Evolutionary conservation across 2,888 invertebrate genomes (phyloP), one percentile per base, ranked within the genome.

Genomic region (Kuschelorhynchus macadamiae): DNA sequence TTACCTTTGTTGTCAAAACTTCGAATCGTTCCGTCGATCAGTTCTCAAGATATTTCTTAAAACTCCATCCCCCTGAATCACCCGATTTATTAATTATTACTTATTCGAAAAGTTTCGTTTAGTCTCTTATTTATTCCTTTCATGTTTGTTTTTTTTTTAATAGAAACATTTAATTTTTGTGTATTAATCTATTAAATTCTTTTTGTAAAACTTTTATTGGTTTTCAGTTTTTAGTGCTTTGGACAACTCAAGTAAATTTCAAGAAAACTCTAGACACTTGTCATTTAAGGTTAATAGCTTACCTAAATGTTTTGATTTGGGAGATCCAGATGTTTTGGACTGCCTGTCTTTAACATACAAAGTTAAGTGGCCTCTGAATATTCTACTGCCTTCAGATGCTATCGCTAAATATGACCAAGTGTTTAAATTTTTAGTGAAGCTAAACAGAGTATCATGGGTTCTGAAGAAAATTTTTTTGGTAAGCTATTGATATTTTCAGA

Each of bases 311-410:
- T 88, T 91, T 76, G 88, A 90, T 78, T 86, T 90, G 72, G 85
- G 86, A 30, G 88, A 90, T 1, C 90, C 92, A 0, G 88, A 90
- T 73, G 90, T 89, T 0, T 79, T 94, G 7, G 88, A 89, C 39
- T 89, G 90, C 72, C 82, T 94, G 0, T 89, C 89, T 0, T 83
- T 94, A 2, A 88, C 89, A 1, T 94, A 93, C 80, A 85, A 88
- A 9, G 88, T 92, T 8, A 82, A 86, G 1, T 94, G 94, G 94
- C 94, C 94, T 0, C 80, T 94, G 0, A 94, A 92, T 81, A 89
- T 94, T 39, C 87, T 94, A 56, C 81, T 94, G 56, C 92, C 92
- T 5, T 88, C 88, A 0, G 90, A 91, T 72, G 88, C 91, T 0
- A 81, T 94, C 70, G 82, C 86, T 11, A 88, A 92, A 73, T 94